These are phyloP conservation scores for Carcinoscorpius rotundicauda DNA, from an alignment of 1,140 invertebrate genomes.

Conservation along the genomic window DNA sequence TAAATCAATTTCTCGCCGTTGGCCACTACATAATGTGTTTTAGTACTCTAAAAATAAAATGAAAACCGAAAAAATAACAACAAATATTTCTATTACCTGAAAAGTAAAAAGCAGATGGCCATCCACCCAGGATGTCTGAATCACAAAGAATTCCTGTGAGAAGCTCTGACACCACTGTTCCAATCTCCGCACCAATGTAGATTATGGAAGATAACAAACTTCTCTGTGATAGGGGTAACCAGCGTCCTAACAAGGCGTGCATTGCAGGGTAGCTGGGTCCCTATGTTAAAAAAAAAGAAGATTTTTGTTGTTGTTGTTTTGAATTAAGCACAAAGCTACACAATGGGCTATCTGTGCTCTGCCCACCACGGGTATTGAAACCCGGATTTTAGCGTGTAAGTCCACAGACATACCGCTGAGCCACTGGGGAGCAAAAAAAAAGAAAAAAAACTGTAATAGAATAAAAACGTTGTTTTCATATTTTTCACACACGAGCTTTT, in stretches of 20 bases:
- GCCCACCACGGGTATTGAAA: too few relatives aligned
- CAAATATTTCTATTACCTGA: slow-evolving; percentile 36
- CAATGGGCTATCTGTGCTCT: too few relatives aligned
- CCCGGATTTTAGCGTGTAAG: too few relatives aligned
- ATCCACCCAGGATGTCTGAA: slow-evolving; percentile 42
- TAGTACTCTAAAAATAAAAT: neutral
- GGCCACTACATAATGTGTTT: slow-evolving; percentile 8
- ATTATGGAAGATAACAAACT: slow-evolving; percentile 12
- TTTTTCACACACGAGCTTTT: too few relatives aligned
- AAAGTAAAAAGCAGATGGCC: slow-evolving; percentile 58
- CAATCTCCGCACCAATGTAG: slow-evolving; percentile 27
- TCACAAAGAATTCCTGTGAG: slow-evolving; percentile 29
- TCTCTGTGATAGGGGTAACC: slow-evolving; percentile 20
- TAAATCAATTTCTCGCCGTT: slow-evolving; percentile 1
- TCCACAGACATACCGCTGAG: too few relatives aligned
- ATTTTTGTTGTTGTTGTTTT: too few relatives aligned
- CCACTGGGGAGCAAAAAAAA: too few relatives aligned
- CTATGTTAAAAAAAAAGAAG: too few relatives aligned
- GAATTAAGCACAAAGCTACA: too few relatives aligned
- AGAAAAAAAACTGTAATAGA: too few relatives aligned
- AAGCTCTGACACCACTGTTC: slow-evolving; percentile 25
- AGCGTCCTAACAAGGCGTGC: slow-evolving; percentile 31
- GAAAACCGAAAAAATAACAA: neutral
- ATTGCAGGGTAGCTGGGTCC: slow-evolving; percentile 22
- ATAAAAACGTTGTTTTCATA: too few relatives aligned